These are phyloP conservation scores for Gymnarchus niloticus DNA, from an alignment of 2,113 vertebrate species.

Conservation along the genomic window DNA sequence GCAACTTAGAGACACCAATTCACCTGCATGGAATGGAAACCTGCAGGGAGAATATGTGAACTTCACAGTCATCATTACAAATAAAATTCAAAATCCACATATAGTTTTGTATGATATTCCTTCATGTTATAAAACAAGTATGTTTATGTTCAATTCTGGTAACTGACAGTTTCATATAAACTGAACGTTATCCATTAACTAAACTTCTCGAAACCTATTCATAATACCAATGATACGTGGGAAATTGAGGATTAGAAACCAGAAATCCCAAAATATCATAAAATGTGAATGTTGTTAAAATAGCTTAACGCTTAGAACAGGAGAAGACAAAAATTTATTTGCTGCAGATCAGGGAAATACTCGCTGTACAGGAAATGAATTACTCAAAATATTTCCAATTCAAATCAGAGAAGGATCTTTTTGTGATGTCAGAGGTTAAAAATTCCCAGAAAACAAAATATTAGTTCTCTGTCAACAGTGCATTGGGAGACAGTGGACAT, in stretches of 20 bases:
- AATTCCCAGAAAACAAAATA: constrained; percentile 2
- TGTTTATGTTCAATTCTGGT: neutral
- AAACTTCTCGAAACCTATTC: neutral
- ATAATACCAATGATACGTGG: neutral
- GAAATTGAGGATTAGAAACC: neutral
- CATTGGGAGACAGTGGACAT: neutral
- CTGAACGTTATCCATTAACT: neutral
- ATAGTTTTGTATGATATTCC: no score
- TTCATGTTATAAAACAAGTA: neutral
- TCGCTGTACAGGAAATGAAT: neutral
- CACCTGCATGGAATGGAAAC: no score
- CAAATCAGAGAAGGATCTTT: neutral
- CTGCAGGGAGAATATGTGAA: no score
- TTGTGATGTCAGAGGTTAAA: neutral
- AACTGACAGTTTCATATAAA: neutral
- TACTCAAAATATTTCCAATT: neutral
- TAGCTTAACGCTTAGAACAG: no score
- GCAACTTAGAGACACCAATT: no score
- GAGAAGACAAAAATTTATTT: neutral
- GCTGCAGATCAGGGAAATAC: neutral
- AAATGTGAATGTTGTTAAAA: neutral
- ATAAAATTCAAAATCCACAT: no score
- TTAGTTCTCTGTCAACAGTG: neutral
- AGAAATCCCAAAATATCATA: neutral
- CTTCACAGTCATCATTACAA: no score